Base-by-base conservation (phyloP, 1,140 invertebrate species). In the Phthorimaea operculella region DNA sequence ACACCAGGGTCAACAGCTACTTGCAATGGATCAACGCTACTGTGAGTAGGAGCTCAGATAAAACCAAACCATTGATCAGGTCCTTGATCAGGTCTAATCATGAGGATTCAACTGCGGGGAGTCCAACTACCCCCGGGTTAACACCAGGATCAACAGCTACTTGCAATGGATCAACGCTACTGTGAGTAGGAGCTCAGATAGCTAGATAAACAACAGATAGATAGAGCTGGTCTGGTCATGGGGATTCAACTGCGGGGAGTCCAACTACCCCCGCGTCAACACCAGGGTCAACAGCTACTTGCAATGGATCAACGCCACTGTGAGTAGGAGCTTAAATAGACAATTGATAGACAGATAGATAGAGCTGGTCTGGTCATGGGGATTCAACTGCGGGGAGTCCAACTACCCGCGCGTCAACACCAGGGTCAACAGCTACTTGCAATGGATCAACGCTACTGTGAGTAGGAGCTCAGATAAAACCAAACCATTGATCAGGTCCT, bases 331-430 rank as follows among this genome's bases (percentile, higher is more conserved):
- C n/a, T n/a, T n/a, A n/a, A n/a, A n/a, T n/a, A n/a, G n/a, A n/a
- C n/a, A n/a, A n/a, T n/a, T n/a, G n/a, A n/a, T n/a, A n/a, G n/a
- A n/a, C n/a, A n/a, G n/a, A n/a, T n/a, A n/a, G n/a, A n/a, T n/a
- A n/a, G n/a, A n/a, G n/a, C n/a, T n/a, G n/a, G n/a, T n/a, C n/a
- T n/a, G n/a, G n/a, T 90, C 90, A 7, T 92, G 90, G 90, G 91
- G 91, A 28, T 86, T 85, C 49, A 88, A 87, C 1, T 93, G 92
- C 62, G 91, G 88, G 1, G 75, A 81, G 45, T 80, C 87, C 0
- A 72, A 78, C 1, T 81, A 87, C 55, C 91, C 91, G 0, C 91
- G 92, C 11, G 89, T 93, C 56, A 92, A 92, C 66, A 87, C 89
- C 1, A 87, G 90, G 49, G 87, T 93, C 8, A 69, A 86, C 1